phyloP scores from a whole-genome alignment of 2,797 vertebrate genomes.

The Pipistrellus nathusii region DNA sequence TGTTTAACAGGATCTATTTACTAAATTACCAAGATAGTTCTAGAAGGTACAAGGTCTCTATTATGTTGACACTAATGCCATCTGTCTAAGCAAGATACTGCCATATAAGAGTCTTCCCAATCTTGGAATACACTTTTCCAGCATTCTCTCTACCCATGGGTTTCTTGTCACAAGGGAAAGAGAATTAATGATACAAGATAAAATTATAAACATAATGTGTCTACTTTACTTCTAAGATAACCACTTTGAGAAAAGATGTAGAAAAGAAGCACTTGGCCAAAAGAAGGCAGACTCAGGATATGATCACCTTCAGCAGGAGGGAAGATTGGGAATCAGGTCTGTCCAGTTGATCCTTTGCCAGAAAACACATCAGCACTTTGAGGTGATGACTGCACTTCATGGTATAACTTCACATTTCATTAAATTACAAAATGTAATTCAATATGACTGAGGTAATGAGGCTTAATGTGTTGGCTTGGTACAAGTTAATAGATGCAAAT shows the following conservation, averaged over 20 bases:
- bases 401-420: constrained; percentile 57
- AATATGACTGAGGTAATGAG: constrained; percentile 70
- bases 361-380: constrained; percentile 31
- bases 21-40: not conserved
- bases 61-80: not conserved
- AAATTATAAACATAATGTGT: not conserved
- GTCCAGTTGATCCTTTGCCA: not conserved
- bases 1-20: not conserved
- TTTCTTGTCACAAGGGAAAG: constrained; percentile 17
- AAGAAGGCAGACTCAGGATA: not conserved
- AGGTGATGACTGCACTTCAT: not conserved
- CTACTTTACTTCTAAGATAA: not conserved
- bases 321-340: not conserved
- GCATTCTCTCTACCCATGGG: not conserved
- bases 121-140: not conserved
- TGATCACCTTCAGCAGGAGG: not conserved
- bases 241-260: not conserved
- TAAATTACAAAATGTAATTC: constrained; percentile 69
- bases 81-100: not conserved
- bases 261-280: not conserved
- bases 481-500: constrained; percentile 49
- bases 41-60: not conserved
- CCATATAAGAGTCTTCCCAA: not conserved
- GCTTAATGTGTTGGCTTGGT: constrained; percentile 58
- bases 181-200: not conserved